Evolutionary conservation across 2,888 invertebrate species (phyloP), one percentile per base, ranked within the genome.

Genomic region (Molorchus minor): DNA sequence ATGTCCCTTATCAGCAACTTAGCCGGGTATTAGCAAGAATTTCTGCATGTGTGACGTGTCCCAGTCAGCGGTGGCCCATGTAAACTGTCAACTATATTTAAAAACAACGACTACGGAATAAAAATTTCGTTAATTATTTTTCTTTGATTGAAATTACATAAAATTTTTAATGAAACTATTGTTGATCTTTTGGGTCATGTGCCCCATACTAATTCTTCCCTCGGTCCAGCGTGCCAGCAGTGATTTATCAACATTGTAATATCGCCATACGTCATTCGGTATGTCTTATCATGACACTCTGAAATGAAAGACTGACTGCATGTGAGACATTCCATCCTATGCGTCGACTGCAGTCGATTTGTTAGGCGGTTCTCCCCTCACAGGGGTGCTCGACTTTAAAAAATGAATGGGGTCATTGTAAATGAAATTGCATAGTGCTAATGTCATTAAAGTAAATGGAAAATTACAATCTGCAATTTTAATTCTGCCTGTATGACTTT

Each of bases 1-100:
- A 45, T 45, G 45, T 19, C 45, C 33, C 45, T 45, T 49, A 59
- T 59, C 55, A 38, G 51, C 49, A 44, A 38, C 47, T 38, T 35
- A 36, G 47, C 29, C 52, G 56, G 46, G 46, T 55, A 51, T 51
- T 60, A 56, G 56, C 52, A 52, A 60, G 51, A 56, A 60, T 41
- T 36, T 36, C 30, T 51, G 59, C 54, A 44, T 45, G 33, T 45
- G 45, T 36, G 54, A 38, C 44, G 45, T 36, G 20, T 20, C 20
- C 19, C n/a, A 35, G 10, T 7, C 47, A 47, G 47, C 13, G 47
- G 47, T 20, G 47, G 36, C 30, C 30, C 44, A n/a, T 43, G 21
- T 13, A 43, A n/a, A 5, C 13, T 4, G 15, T n/a, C n/a, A n/a
- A n/a, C n/a, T n/a, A n/a, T n/a, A n/a, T n/a, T n/a, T n/a, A n/a